Conservation (phyloP, 2,888 invertebrate species). For the Bellardia bayeri region DNA sequence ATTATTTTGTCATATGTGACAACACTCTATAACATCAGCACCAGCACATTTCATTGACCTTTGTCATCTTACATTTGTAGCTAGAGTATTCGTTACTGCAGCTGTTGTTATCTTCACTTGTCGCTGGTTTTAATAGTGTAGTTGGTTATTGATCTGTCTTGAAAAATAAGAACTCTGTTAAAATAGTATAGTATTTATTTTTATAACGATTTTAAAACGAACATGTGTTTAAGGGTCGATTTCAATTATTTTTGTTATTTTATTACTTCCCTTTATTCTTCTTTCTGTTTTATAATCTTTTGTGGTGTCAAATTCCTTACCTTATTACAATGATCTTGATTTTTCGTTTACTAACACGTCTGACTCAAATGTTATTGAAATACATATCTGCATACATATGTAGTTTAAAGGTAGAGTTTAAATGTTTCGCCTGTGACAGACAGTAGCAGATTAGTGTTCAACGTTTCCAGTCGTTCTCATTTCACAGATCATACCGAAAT, state of each 20-base stretch:
- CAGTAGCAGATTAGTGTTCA: too few species aligned
- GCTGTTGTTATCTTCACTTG: constrained; percentile 32
- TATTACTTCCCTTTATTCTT: too few species aligned
- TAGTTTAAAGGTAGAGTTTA: too few species aligned
- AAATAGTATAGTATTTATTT: not conserved
- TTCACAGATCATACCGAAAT: too few species aligned
- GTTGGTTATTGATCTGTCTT: not conserved
- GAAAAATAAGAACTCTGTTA: not conserved
- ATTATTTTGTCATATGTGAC: constrained; percentile 2
- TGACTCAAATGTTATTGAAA: not conserved
- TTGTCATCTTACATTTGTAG: not conserved
- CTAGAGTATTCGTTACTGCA: constrained; percentile 1
- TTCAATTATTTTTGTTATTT: not conserved
- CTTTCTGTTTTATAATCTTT: not conserved
- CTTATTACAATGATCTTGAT: constrained; percentile 24
- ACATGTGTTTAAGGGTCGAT: constrained; percentile 37
- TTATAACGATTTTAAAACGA: not conserved
- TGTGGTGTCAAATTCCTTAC: constrained; percentile 41
- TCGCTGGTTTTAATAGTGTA: not conserved
- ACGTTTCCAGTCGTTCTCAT: too few species aligned
- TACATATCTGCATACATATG: too few species aligned
- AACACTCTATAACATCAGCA: not conserved
- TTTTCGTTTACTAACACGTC: not conserved
- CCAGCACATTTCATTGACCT: constrained; percentile 23
- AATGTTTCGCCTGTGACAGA: too few species aligned